These are phyloP conservation scores for Serrognathus titanus DNA, from an alignment of 2,888 invertebrate genomes.

Conservation along the genomic window DNA sequence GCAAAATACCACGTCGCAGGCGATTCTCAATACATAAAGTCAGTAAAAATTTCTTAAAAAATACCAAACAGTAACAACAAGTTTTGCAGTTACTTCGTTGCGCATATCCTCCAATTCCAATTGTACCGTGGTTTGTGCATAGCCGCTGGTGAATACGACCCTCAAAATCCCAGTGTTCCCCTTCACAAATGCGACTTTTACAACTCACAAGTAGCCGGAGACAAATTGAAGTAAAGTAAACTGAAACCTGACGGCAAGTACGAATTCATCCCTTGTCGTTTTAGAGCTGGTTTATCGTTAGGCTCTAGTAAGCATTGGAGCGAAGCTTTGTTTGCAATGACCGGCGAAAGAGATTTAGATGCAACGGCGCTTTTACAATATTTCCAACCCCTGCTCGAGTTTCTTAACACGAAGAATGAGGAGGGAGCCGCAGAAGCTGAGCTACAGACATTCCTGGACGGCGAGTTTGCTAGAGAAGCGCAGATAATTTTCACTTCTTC, in stretches of 20 bases:
- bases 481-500: conserved; percentile 3
- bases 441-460: conserved; percentile 1
- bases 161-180: conserved; percentile 35
- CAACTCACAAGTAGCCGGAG: conserved; percentile 35
- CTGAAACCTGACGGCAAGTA: background rate
- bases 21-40: conserved; percentile 48
- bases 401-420: conserved; percentile 51
- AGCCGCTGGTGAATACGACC: conserved; percentile 62
- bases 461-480: conserved; percentile 7
- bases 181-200: conserved; percentile 38
- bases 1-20: conserved; percentile 50
- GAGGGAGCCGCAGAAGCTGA: conserved; percentile 4
- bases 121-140: conserved; percentile 69
- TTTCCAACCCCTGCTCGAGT: conserved; percentile 56
- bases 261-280: conserved; percentile 26
- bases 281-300: conserved; percentile 50
- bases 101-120: conserved; percentile 75
- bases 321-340: conserved; percentile 57
- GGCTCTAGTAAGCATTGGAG: conserved; percentile 54
- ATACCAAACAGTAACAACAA: background rate
- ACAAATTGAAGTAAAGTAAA: conserved; percentile 53
- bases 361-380: conserved; percentile 56
- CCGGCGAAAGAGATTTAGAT: conserved; percentile 54
- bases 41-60: conserved; percentile 25
- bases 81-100: conserved; percentile 56